These are phyloP conservation scores for Nanger granti DNA, from an alignment of 2,113 vertebrate genomes.

Conservation along the genomic window DNA sequence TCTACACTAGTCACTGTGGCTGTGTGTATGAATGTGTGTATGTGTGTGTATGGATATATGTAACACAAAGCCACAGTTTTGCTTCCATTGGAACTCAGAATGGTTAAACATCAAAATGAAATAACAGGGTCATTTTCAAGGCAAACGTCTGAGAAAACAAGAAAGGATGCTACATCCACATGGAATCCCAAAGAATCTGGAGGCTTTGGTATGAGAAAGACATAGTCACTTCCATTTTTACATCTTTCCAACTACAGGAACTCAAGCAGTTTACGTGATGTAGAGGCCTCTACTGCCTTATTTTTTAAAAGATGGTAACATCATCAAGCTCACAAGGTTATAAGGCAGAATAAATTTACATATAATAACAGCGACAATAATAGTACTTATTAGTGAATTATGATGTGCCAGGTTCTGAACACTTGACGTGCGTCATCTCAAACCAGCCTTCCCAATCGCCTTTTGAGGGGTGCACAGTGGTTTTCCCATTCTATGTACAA, in stretches of 20 bases:
- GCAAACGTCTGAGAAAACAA: conserved; percentile 5
- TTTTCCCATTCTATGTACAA: not conserved
- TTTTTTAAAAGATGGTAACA: not conserved
- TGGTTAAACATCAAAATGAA: conserved; percentile 43
- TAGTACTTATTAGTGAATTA: not conserved
- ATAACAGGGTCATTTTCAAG: not conserved
- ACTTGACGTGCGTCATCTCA: not conserved
- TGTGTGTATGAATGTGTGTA: not conserved
- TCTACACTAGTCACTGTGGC: not conserved
- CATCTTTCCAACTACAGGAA: not conserved
- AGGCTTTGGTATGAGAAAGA: not conserved
- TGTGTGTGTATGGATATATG: not conserved
- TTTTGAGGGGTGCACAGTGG: not conserved
- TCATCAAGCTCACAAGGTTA: not conserved
- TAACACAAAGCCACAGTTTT: not conserved
- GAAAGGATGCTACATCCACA: not conserved
- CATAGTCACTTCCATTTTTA: not conserved
- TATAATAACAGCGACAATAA: not conserved
- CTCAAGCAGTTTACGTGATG: not conserved
- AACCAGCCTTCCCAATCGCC: not conserved
- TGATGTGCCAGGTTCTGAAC: not conserved
- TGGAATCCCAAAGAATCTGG: not conserved
- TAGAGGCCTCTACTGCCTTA: not conserved
- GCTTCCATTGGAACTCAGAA: not conserved
- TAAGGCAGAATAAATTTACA: not conserved